Base-by-base conservation (phyloP, 2,888 invertebrate species). In the Scaptomyza reducta region DNA sequence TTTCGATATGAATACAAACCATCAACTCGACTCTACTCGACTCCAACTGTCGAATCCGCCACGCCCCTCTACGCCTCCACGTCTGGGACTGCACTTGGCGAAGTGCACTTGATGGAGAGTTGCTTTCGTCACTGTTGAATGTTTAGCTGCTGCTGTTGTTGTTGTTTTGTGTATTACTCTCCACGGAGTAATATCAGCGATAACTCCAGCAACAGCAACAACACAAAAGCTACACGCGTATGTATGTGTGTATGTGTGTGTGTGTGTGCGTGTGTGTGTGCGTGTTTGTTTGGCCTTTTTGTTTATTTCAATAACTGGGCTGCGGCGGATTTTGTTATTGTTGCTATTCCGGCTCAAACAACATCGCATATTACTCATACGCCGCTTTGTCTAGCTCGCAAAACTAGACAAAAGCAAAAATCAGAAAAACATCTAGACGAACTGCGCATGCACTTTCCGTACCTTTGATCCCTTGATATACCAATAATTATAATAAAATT, bases 251-350 rank as follows among this genome's bases (percentile, higher is more conserved):
- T 44, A 13, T 58, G 3, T 22, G 22, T 22, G 22, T 22, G 22
- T 22, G 22, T 22, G 22, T 22, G 22, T n/a, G n/a, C n/a, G n/a
- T n/a, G n/a, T n/a, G n/a, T n/a, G n/a, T n/a, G n/a, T n/a, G n/a
- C n/a, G n/a, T 42, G 33, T 49, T 13, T 58, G 54, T 6, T 51
- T 74, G 70, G 71, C 65, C 79, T 82, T 82, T 86, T 87, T 87
- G 89, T 84, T 89, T 82, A 89, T 90, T 89, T 88, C 81, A 85
- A 85, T 81, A 79, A 75, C 77, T 77, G 77, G 56, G 50, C 74
- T 67, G 55, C 47, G 47, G 47, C 35, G 33, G 57, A 44, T 47
- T 44, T 41, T 49, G 33, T 45, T 65, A 35, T 50, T 63, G 51
- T 51, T 49, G 49, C 22, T 50, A 22, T 14, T 29, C 14, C 18